Conservation (phyloP, 2,888 invertebrate genomes). For the Rhyacophila evoluta region DNA sequence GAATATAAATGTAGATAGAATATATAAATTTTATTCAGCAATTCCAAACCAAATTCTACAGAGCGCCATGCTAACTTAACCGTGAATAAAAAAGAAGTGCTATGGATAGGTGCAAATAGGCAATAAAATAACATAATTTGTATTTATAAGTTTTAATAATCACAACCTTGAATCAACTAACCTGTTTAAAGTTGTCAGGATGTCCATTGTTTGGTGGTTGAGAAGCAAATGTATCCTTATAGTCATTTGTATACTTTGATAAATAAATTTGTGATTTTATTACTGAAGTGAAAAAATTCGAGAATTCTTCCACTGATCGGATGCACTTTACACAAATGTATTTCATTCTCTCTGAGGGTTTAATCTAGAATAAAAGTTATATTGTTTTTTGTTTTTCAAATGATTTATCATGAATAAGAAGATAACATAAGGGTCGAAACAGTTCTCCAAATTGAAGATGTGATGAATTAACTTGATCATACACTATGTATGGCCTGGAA, state of each 20-base stretch:
- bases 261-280: background rate
- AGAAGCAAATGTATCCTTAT: background rate
- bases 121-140: background rate
- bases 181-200: background rate
- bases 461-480: too few relatives aligned
- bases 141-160: background rate
- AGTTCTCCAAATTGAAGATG: too few relatives aligned
- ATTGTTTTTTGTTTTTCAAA: too few relatives aligned
- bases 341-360: background rate
- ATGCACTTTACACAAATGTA: background rate
- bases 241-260: background rate
- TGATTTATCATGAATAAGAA: too few relatives aligned
- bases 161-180: background rate
- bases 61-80: background rate
- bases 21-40: too few relatives aligned
- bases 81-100: too few relatives aligned
- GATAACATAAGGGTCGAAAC: too few relatives aligned
- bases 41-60: too few relatives aligned
- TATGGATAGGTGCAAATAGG: too few relatives aligned
- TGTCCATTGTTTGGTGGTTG: background rate
- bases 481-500: too few relatives aligned
- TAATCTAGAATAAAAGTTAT: slow-evolving; percentile 17
- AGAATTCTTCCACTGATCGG: background rate
- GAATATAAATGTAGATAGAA: too few relatives aligned
- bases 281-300: slow-evolving; percentile 17